Conservation (phyloP, 2,888 invertebrate genomes). For the Odontomyia ornata region DNA sequence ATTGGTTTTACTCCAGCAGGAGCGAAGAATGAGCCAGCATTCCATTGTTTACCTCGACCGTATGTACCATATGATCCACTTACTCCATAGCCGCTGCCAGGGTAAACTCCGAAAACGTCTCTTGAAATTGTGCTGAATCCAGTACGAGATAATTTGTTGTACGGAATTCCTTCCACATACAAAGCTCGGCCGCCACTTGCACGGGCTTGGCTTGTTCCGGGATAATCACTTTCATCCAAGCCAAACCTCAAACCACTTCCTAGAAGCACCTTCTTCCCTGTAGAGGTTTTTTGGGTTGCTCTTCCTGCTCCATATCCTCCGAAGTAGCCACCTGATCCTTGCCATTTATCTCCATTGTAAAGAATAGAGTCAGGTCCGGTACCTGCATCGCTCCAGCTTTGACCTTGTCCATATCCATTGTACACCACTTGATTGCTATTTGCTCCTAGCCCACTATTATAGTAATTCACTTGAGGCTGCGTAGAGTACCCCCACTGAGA, state of each 20-base stretch:
- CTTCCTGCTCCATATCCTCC: conserved; percentile 11
- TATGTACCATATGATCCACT: not conserved
- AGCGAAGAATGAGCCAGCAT: conserved; percentile 21
- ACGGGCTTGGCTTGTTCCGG: not conserved
- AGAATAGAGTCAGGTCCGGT: not conserved
- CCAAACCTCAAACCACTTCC: not conserved
- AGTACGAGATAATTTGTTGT: too few species aligned
- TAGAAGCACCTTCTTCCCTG: not conserved
- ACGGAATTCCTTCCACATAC: not conserved
- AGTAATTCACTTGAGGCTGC: not conserved
- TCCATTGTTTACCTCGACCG: conserved; percentile 7
- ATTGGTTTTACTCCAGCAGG: conserved; percentile 22
- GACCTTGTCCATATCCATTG: conserved; percentile 14
- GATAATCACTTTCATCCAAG: not conserved
- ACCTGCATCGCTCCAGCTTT: conserved; percentile 18
- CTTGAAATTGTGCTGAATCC: not conserved
- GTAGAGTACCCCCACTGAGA: not conserved
- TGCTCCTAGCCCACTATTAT: not conserved
- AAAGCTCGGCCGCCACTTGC: not conserved
- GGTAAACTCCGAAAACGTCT: not conserved
- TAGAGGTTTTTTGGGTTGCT: too few species aligned
- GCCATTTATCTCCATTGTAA: conserved; percentile 8
- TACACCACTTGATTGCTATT: not conserved
- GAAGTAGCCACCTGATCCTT: not conserved
- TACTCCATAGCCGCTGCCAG: not conserved